Base-by-base conservation (phyloP, 2,888 invertebrate species). In the Siphlonurus alternatus region DNA sequence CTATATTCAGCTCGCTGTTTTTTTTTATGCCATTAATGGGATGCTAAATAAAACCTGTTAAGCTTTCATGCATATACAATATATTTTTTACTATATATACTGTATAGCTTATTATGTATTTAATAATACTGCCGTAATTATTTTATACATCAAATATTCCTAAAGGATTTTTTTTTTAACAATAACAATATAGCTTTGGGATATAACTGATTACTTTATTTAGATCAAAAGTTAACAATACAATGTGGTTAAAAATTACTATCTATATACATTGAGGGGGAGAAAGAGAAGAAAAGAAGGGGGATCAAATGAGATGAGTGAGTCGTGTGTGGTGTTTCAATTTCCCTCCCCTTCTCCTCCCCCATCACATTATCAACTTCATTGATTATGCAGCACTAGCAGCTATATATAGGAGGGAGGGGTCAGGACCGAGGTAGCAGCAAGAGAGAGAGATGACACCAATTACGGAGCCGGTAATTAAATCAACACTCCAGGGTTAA, bases 401-500 rank as follows among this genome's bases (percentile, higher is more conserved):
- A 38, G 38, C 5, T 5, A 38, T 38, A 38, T 5, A 38, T 64
- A 61, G 62, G 18, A 24, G 24, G 62, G 62, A 53, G 61, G 23
- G 25, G 23, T 51, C 51, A 23, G 23, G 54, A 15, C 25, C 20
- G 63, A 63, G 66, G 66, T 61, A 61, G 18, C 23, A 61, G 61
- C 54, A 53, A 38, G 61, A 64, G 64, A 64, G 61, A 64, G 61
- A 61, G 61, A 61, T 61, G 66, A 68, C 68, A 67, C 66, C 69
- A 69, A 69, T 69, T 69, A 69, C 66, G 67, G 66, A 65, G 66
- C 65, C 65, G 68, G 69, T 67, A 67, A 69, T 69, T 69, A 69
- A 69, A 69, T 69, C 69, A 69, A 69, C 69, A 69, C 69, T 38
- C 7, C 66, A 64, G 66, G 66, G 67, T 66, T 69, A 69, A 69